These are phyloP conservation scores for Anguilla japonica DNA, from an alignment of 2,113 vertebrate genomes.

Conservation along the genomic window DNA sequence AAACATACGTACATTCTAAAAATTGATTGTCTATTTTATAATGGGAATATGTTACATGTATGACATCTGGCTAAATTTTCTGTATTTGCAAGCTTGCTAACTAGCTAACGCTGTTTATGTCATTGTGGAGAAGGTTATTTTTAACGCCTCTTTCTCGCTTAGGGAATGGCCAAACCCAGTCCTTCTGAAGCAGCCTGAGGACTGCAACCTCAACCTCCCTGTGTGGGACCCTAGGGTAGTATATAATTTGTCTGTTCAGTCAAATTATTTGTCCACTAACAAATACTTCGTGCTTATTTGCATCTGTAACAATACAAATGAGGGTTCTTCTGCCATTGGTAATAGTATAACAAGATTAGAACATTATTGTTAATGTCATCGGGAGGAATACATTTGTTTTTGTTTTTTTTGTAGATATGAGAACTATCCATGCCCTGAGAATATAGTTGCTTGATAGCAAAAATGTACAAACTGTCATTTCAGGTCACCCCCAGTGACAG, in stretches of 20 bases:
- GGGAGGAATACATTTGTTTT: no score
- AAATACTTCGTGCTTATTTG: not conserved
- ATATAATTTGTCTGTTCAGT: not conserved
- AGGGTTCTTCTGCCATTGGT: no score
- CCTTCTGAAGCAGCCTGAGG: conserved; percentile 84
- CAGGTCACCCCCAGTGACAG: conserved; percentile 86
- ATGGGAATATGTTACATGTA: not conserved
- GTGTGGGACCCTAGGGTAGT: conserved; percentile 90
- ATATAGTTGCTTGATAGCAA: conserved; percentile 43
- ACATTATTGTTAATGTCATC: no score
- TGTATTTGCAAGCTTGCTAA: not conserved
- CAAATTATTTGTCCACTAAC: not conserved
- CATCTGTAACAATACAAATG: no score
- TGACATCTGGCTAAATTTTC: not conserved
- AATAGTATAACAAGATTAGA: no score
- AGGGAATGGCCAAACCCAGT: conserved; percentile 93
- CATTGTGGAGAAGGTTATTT: not conserved
- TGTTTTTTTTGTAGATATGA: no score
- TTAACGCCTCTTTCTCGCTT: conserved; percentile 58
- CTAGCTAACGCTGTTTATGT: not conserved
- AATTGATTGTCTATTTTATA: not conserved
- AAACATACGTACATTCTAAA: no score
- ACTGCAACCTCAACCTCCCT: conserved; percentile 87
- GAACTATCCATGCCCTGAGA: conserved; percentile 51
- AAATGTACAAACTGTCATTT: not conserved